Percentiles rank a stretch among this genome's conserved stretches.
These are phyloP conservation scores for Notarius lentiginosus DNA, from an alignment of 2,113 vertebrate species.

Conservation along the genomic window DNA sequence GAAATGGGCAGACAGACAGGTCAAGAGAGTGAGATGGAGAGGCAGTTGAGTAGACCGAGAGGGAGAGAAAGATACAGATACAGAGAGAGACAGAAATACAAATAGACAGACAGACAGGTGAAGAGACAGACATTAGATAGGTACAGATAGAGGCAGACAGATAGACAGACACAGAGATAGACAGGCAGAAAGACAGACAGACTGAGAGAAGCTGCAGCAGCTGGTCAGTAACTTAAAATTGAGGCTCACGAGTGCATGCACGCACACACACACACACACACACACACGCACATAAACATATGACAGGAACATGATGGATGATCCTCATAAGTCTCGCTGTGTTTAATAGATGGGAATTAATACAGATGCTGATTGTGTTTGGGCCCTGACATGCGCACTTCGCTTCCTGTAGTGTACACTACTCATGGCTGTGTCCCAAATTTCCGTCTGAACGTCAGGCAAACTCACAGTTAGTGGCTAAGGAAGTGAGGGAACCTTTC, in stretches of 20 bases:
- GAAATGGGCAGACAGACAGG: background rate
- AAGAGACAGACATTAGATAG: background rate
- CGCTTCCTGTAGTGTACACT: background rate
- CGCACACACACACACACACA: constrained; percentile 6
- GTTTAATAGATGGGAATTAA: background rate
- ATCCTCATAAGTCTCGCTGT: background rate
- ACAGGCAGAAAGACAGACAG: background rate
- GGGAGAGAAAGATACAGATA: background rate
- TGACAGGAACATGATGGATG: background rate
- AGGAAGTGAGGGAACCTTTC: too few species aligned
- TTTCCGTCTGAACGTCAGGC: background rate
- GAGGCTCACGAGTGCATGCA: background rate
- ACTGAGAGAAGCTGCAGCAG: background rate
- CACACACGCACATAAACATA: background rate
- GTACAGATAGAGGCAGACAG: too few species aligned
- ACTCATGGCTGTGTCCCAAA: background rate
- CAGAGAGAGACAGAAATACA: background rate
- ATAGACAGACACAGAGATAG: too few species aligned
- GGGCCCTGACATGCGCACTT: background rate
- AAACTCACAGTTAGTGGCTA: background rate
- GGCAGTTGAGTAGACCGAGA: background rate
- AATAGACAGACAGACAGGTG: background rate
- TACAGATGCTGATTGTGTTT: background rate
- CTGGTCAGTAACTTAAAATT: background rate
- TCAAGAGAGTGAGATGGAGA: background rate